A percentile compares a stretch with the other conserved stretches of the same genome.
Evolutionary conservation across 1,140 invertebrate genomes (phyloP).

Genomic region (Ganaspis sp.): DNA sequence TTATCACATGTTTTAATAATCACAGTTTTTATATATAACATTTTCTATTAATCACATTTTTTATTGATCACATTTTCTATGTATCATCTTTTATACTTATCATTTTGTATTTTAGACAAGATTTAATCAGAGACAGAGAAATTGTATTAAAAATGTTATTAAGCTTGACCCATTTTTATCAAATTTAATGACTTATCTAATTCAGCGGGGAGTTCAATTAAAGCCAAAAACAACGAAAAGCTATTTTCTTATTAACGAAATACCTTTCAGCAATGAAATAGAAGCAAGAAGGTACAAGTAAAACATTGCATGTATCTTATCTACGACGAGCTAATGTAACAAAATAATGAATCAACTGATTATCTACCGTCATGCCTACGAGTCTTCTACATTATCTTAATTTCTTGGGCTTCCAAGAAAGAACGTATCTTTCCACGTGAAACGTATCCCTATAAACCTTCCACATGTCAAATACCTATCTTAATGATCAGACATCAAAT

Average conservation of each 20-base stretch:
- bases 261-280: neutral
- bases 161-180: neutral
- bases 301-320: slow-evolving; percentile 58
- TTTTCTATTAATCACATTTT: too few relatives aligned
- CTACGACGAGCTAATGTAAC: slow-evolving; percentile 55
- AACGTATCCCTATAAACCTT: slow-evolving; percentile 19
- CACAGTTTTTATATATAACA: too few relatives aligned
- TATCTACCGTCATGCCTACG: slow-evolving; percentile 55
- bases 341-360: slow-evolving; percentile 67
- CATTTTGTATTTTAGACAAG: neutral
- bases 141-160: neutral
- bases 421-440: slow-evolving; percentile 26
- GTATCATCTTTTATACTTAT: too few relatives aligned
- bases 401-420: slow-evolving; percentile 44
- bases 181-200: neutral
- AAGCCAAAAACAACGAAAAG: neutral
- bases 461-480: slow-evolving; percentile 24
- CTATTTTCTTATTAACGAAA: slow-evolving; percentile 9
- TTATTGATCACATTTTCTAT: too few relatives aligned
- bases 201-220: neutral
- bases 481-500: slow-evolving; percentile 18
- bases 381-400: slow-evolving; percentile 62
- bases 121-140: neutral
- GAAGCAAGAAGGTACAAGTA: slow-evolving; percentile 29
- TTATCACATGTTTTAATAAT: too few relatives aligned